Conservation (phyloP, 64 coral and sea anemone genomes). For the Hydrozoanthus tunicans region DNA sequence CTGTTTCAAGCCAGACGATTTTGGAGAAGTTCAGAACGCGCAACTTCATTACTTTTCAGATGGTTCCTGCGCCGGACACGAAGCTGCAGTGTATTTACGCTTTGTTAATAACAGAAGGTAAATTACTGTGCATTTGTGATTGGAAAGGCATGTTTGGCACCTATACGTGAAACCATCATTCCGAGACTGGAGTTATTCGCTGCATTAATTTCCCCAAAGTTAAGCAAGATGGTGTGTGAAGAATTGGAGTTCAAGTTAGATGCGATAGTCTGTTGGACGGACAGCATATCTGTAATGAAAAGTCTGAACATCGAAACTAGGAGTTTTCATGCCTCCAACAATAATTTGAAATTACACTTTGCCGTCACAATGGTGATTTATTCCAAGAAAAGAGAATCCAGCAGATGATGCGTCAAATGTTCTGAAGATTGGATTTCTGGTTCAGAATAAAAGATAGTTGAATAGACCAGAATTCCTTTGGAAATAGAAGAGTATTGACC, state of each 20-base stretch:
- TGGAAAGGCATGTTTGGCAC: constrained; percentile 47
- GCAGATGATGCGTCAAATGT: constrained; percentile 38
- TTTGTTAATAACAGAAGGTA: constrained; percentile 15
- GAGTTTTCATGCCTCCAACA: constrained; percentile 17
- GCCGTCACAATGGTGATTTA: constrained; percentile 39
- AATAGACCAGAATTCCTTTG: constrained; percentile 49
- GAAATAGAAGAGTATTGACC: constrained; percentile 37
- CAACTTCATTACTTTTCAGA: constrained; percentile 59
- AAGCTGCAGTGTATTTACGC: constrained; percentile 28
- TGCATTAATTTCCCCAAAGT: constrained; percentile 44
- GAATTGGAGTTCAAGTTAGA: constrained; percentile 32
- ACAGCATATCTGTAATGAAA: constrained; percentile 10
- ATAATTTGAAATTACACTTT: constrained; percentile 1
- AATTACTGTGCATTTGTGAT: constrained; percentile 55
- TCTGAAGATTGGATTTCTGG: background rate
- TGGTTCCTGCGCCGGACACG: constrained; percentile 45
- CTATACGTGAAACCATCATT: constrained; percentile 40
- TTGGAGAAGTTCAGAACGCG: constrained; percentile 34
- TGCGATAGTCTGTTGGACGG: background rate
- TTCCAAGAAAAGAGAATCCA: constrained; percentile 24
- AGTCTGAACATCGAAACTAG: constrained; percentile 10
- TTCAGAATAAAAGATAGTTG: constrained; percentile 26
- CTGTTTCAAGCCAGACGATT: background rate
- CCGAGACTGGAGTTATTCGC: constrained; percentile 36
- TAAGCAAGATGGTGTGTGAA: constrained; percentile 50